Percentiles rank a stretch among this genome's conserved stretches.
phyloP scores from a whole-genome alignment of 2,113 vertebrate species.

The Phyllopteryx taeniolatus region DNA sequence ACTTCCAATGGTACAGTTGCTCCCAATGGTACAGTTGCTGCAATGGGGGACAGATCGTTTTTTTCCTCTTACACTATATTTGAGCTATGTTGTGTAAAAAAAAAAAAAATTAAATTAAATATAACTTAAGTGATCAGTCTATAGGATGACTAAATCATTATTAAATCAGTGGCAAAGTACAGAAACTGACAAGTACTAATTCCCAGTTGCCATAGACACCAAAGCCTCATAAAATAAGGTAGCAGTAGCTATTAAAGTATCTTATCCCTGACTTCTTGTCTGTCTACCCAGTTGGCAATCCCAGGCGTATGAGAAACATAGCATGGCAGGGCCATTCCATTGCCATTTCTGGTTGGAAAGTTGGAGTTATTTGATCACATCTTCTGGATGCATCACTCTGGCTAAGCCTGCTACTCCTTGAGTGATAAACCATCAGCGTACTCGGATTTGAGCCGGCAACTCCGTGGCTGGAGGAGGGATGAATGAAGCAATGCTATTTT shows the following conservation, averaged over 20 bases:
- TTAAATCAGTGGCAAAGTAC: background rate
- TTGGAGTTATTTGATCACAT: conserved; percentile 72
- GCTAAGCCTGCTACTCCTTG: conserved; percentile 63
- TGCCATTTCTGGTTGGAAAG: conserved; percentile 57
- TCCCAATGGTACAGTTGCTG: no score
- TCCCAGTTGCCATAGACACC: background rate
- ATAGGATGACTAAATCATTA: background rate
- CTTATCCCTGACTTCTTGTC: conserved; percentile 47
- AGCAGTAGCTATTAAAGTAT: conserved; percentile 34
- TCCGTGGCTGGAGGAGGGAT: conserved; percentile 53
- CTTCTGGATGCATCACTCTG: conserved; percentile 64
- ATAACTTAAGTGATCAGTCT: background rate
- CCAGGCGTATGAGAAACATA: conserved; percentile 64
- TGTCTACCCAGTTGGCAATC: conserved; percentile 54
- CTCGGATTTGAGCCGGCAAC: conserved; percentile 65
- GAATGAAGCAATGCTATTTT: conserved; percentile 65
- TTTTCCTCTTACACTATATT: no score
- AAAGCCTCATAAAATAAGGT: conserved; percentile 11
- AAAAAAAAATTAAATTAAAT: no score
- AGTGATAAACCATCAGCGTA: conserved; percentile 70
- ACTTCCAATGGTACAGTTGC: no score
- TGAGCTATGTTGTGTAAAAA: no score
- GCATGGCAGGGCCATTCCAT: conserved; percentile 66
- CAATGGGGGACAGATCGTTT: no score
- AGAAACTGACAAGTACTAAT: background rate